These are phyloP conservation scores for Rhodeus uyekii DNA, from an alignment of 2,797 vertebrate genomes.

Conservation along the genomic window DNA sequence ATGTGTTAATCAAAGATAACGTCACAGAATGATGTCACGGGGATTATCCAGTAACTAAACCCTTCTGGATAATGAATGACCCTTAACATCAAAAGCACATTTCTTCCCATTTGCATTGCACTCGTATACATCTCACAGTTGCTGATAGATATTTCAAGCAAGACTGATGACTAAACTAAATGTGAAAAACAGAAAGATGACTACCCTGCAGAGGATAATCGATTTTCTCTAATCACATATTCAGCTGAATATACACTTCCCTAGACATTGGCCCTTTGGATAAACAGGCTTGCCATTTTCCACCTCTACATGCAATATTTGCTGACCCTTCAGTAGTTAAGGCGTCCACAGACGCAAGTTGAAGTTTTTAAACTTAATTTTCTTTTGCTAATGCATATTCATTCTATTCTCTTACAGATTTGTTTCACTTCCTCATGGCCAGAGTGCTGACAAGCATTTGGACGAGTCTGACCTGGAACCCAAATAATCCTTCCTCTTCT, in stretches of 20 bases:
- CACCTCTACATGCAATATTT: conserved; percentile 18
- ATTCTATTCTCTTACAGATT: background rate
- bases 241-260: conserved; percentile 5
- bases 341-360: background rate
- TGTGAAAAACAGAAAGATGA: conserved; percentile 16
- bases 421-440: background rate
- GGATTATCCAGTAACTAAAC: conserved; percentile 12
- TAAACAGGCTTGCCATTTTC: background rate
- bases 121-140: conserved; percentile 1
- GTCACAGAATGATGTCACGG: background rate
- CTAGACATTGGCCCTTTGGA: background rate
- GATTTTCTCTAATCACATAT: conserved; percentile 15
- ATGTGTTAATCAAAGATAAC: conserved; percentile 13
- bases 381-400: background rate
- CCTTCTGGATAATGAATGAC: conserved; percentile 13
- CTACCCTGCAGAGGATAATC: conserved; percentile 1
- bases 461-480: background rate
- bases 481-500: conserved; percentile 1
- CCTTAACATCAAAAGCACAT: conserved; percentile 32
- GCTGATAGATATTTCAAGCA: conserved; percentile 7
- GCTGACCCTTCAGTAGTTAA: background rate
- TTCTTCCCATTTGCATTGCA: conserved; percentile 27
- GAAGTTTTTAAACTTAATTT: background rate
- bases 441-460: background rate
- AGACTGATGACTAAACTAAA: conserved; percentile 19